Evolutionary conservation across 2,113 vertebrate species (phyloP).

Genomic region (Seriola dumerili): DNA sequence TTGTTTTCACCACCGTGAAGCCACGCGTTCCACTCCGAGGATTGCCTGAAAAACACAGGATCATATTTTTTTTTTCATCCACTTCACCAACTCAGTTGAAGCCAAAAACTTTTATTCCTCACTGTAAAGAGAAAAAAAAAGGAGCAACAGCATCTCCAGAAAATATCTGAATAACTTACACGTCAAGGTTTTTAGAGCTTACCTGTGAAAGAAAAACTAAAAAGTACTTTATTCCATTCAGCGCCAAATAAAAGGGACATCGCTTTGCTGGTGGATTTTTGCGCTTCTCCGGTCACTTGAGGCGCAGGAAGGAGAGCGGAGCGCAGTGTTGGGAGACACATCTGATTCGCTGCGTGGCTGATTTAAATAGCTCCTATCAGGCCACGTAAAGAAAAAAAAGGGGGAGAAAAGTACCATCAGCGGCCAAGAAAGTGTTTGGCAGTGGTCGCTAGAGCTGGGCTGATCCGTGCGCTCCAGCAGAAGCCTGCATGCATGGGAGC

Average conservation of each 20-base stretch:
- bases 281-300: slow-evolving; percentile 62
- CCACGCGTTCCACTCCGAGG: slow-evolving; percentile 72
- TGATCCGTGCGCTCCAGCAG: slow-evolving; percentile 83
- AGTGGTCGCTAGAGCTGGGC: slow-evolving; percentile 74
- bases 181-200: slow-evolving; percentile 82
- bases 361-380: slow-evolving; percentile 86
- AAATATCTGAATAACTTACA: slow-evolving; percentile 2
- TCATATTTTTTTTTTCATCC: slow-evolving; percentile 67
- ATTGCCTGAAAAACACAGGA: slow-evolving; percentile 78
- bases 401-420: slow-evolving; percentile 74
- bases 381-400: slow-evolving; percentile 74
- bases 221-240: slow-evolving; percentile 77
- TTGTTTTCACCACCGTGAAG: slow-evolving; percentile 69
- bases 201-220: slow-evolving; percentile 76
- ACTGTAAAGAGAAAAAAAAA: slow-evolving; percentile 54
- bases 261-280: slow-evolving; percentile 68
- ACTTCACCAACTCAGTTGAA: slow-evolving; percentile 71
- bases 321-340: slow-evolving; percentile 73
- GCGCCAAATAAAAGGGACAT: slow-evolving; percentile 64
- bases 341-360: slow-evolving; percentile 81
- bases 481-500: slow-evolving; percentile 76
- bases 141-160: slow-evolving; percentile 76
- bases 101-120: slow-evolving; percentile 69
- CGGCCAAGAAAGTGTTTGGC: slow-evolving; percentile 86
- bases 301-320: slow-evolving; percentile 63